Conservation (phyloP, 2,888 invertebrate species). For the Macaria notata region DNA sequence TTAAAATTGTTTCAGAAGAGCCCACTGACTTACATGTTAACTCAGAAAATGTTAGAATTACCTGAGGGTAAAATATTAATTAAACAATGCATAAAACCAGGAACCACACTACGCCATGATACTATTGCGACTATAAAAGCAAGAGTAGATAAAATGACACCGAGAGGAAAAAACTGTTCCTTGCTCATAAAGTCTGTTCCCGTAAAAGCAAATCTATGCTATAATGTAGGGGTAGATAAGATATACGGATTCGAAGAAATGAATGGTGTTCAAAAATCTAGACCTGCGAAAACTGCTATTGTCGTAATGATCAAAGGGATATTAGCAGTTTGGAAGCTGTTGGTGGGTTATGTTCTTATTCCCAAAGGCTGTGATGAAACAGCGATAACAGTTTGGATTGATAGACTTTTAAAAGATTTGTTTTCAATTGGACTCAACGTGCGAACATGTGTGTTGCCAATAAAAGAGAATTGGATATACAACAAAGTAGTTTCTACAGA, state of each 20-base stretch:
- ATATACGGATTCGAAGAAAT: constrained; percentile 35
- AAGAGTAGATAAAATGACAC: constrained; percentile 31
- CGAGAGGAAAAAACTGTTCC: constrained; percentile 32
- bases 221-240: constrained; percentile 30
- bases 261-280: constrained; percentile 20
- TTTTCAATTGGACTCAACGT: constrained; percentile 31
- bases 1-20: constrained; percentile 9
- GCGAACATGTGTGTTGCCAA: constrained; percentile 29
- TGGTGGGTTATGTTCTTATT: constrained; percentile 9
- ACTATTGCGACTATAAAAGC: constrained; percentile 12
- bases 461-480: constrained; percentile 8
- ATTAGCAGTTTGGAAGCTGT: constrained; percentile 34
- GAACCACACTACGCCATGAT: neutral
- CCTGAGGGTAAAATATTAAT: neutral
- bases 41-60: neutral
- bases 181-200: constrained; percentile 27
- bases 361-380: neutral
- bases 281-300: constrained; percentile 25
- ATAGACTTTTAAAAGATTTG: neutral
- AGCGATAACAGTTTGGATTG: constrained; percentile 8
- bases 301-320: constrained; percentile 35
- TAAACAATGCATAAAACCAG: constrained; percentile 4
- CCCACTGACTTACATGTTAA: constrained; percentile 3
- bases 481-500: neutral
- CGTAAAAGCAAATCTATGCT: constrained; percentile 27